phyloP scores from a whole-genome alignment of 2,797 vertebrate genomes.

The Siniperca obscura region DNA sequence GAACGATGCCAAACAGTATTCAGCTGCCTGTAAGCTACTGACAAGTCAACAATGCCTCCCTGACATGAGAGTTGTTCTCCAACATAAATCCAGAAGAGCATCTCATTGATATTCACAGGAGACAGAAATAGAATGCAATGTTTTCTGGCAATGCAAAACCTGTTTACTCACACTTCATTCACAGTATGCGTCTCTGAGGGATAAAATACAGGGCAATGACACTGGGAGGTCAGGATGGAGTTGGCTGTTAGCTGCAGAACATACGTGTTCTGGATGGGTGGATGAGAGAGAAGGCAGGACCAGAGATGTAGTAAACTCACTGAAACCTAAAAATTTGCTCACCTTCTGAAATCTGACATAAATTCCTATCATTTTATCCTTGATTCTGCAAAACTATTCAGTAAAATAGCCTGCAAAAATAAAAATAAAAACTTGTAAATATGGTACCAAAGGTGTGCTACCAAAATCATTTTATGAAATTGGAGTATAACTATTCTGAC shows the following conservation, averaged over 20 bases:
- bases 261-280: background rate
- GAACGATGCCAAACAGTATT: conserved; percentile 52
- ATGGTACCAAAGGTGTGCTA: background rate
- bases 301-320: background rate
- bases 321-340: background rate
- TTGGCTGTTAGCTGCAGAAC: background rate
- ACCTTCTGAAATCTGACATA: background rate
- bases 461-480: background rate
- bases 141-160: conserved; percentile 60
- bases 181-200: conserved; percentile 43
- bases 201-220: conserved; percentile 35
- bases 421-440: background rate
- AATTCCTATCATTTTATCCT: background rate
- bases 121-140: conserved; percentile 51
- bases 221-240: conserved; percentile 39
- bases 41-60: conserved; percentile 63
- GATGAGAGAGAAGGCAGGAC: background rate
- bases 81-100: conserved; percentile 48
- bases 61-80: conserved; percentile 35
- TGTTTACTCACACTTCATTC: conserved; percentile 68
- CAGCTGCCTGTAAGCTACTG: conserved; percentile 46
- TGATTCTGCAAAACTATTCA: background rate
- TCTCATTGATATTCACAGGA: conserved; percentile 66
- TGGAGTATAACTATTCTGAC: background rate
- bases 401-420: background rate